Evolutionary conservation across 2,888 invertebrate species (phyloP).

Genomic region (Choristoneura rosaceana): DNA sequence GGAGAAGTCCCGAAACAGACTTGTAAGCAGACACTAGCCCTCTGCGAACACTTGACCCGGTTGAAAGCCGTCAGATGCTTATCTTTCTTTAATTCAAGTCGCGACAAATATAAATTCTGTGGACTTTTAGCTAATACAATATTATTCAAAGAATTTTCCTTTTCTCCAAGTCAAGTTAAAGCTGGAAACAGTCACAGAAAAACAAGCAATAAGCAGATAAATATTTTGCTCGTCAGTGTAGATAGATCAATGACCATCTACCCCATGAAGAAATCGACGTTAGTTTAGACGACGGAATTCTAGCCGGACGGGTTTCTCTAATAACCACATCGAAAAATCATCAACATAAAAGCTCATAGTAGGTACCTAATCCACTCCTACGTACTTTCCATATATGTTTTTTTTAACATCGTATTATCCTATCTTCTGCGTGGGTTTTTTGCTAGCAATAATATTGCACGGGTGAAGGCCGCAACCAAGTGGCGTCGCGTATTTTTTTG

Average conservation of each 20-base stretch:
- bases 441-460: slow-evolving; percentile 33
- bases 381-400: background rate
- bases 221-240: too few species aligned
- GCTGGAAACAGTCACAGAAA: background rate
- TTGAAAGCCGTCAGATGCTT: slow-evolving; percentile 27
- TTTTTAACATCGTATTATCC: background rate
- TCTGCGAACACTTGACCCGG: slow-evolving; percentile 31
- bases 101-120: slow-evolving; percentile 7
- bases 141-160: background rate
- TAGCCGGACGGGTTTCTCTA: background rate
- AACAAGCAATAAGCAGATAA: too few species aligned
- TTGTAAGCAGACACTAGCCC: slow-evolving; percentile 20
- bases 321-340: background rate
- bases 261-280: too few species aligned
- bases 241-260: too few species aligned
- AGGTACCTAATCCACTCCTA: background rate
- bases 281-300: background rate
- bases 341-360: background rate
- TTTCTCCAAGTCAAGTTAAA: too few species aligned
- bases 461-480: slow-evolving; percentile 30
- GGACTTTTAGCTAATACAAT: slow-evolving; percentile 10
- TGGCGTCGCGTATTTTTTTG: slow-evolving; percentile 17
- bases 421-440: slow-evolving; percentile 23
- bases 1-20: slow-evolving; percentile 19
- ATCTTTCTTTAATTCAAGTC: slow-evolving; percentile 29